These are phyloP conservation scores for Drosophila orena DNA, from an alignment of 1,140 invertebrate genomes.

Conservation along the genomic window DNA sequence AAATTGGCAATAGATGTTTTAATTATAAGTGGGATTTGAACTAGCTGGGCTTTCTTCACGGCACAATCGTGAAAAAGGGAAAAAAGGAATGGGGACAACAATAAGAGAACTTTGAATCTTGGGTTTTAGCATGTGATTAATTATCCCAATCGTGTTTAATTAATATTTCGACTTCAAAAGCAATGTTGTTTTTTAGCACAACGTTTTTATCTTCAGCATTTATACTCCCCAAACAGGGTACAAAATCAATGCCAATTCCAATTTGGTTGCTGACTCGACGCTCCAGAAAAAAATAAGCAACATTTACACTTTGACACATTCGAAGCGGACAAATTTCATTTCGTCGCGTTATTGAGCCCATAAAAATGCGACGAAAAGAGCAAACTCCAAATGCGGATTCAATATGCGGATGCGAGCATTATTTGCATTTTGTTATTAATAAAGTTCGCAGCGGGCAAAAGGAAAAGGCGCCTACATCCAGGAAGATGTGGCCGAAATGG, in stretches of 20 bases:
- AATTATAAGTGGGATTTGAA: too few relatives aligned
- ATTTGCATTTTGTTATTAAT: slow-evolving; percentile 80
- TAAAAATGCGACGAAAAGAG: slow-evolving; percentile 45
- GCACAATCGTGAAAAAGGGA: too few relatives aligned
- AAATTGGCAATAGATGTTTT: too few relatives aligned
- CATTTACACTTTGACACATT: slow-evolving; percentile 67
- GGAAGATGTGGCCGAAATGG: background rate
- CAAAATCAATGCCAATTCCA: slow-evolving; percentile 34
- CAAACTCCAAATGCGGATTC: slow-evolving; percentile 1
- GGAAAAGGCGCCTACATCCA: slow-evolving; percentile 5
- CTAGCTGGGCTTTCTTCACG: too few relatives aligned
- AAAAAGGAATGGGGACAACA: too few relatives aligned
- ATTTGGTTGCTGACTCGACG: slow-evolving; percentile 7
- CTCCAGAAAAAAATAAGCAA: slow-evolving; percentile 39
- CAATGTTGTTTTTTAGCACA: background rate
- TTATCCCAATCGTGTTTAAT: too few relatives aligned
- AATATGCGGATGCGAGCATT: slow-evolving; percentile 31
- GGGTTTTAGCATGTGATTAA: too few relatives aligned
- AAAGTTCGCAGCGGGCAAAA: slow-evolving; percentile 53
- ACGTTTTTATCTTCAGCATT: slow-evolving; percentile 28
- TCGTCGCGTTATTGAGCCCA: slow-evolving; percentile 44
- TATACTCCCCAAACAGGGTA: slow-evolving; percentile 4
- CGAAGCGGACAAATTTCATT: slow-evolving; percentile 51
- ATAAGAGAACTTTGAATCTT: too few relatives aligned
- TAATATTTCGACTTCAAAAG: too few relatives aligned